phyloP scores from a whole-genome alignment of 2,797 vertebrate genomes.

The Knipowitschia caucasica region DNA sequence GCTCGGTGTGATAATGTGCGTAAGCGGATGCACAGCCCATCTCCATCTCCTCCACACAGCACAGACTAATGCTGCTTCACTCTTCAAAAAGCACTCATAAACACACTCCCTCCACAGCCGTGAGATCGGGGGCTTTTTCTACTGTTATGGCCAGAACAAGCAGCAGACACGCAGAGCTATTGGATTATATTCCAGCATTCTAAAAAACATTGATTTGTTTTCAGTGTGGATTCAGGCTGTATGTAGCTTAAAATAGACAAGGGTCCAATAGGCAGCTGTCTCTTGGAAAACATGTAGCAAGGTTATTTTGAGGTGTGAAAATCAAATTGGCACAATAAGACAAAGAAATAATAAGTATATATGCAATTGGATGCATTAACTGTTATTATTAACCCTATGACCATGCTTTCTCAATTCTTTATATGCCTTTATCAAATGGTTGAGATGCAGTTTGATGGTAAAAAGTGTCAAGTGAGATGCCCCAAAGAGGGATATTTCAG shows the following conservation, averaged over 20 bases:
- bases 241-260: not conserved
- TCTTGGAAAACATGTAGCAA: not conserved
- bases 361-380: too few relatives aligned
- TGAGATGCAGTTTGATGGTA: too few relatives aligned
- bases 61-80: slow-evolving; percentile 33
- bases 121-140: slow-evolving; percentile 34
- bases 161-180: slow-evolving; percentile 6
- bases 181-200: slow-evolving; percentile 13
- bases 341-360: not conserved
- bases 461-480: too few relatives aligned
- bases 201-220: not conserved
- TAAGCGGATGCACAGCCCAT: slow-evolving; percentile 66
- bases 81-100: slow-evolving; percentile 52
- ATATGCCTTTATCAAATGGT: too few relatives aligned
- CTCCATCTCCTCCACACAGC: slow-evolving; percentile 53
- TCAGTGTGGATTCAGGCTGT: not conserved
- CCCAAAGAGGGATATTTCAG: too few relatives aligned
- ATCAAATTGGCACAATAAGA: not conserved
- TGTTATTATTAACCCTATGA: too few relatives aligned
- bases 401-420: too few relatives aligned
- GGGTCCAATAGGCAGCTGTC: not conserved
- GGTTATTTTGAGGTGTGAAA: not conserved
- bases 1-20: slow-evolving; percentile 63
- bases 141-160: slow-evolving; percentile 19
- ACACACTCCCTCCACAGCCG: slow-evolving; percentile 28